These are phyloP conservation scores for Choreutis nemorana DNA, from an alignment of 2,888 invertebrate genomes.

Conservation along the genomic window DNA sequence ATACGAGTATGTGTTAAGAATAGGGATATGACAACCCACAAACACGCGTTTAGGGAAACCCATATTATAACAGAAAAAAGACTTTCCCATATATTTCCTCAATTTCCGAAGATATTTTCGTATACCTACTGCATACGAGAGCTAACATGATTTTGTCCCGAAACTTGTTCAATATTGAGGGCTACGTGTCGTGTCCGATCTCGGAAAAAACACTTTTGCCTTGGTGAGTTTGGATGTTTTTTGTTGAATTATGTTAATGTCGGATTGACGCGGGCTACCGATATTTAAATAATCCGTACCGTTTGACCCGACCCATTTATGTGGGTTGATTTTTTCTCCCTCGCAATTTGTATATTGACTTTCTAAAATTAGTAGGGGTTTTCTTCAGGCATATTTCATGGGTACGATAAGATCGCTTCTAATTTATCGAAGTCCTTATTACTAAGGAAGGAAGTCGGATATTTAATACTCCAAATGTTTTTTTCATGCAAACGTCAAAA, in stretches of 20 bases:
- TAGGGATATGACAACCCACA: no score
- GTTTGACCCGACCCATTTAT: constrained; percentile 27
- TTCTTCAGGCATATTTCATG: no score
- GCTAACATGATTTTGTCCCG: constrained; percentile 14
- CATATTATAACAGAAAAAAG: no score
- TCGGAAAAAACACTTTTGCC: constrained; percentile 38
- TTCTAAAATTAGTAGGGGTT: constrained; percentile 12
- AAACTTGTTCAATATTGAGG: constrained; percentile 46
- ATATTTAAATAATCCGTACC: constrained; percentile 47
- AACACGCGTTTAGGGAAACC: no score
- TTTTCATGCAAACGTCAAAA: no score
- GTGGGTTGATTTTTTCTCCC: constrained; percentile 21
- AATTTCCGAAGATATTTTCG: not conserved
- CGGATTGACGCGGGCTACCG: constrained; percentile 44
- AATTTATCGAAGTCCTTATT: no score
- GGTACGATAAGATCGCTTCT: constrained; percentile 7
- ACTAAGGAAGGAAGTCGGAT: no score
- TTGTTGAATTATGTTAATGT: constrained; percentile 60
- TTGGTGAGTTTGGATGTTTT: constrained; percentile 35
- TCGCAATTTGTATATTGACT: constrained; percentile 14
- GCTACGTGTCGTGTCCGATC: constrained; percentile 34
- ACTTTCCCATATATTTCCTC: no score
- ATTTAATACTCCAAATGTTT: no score
- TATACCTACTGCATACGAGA: not conserved
- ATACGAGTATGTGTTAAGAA: no score